Conservation (phyloP, 2,797 vertebrate genomes). For the Enoplosus armatus region DNA sequence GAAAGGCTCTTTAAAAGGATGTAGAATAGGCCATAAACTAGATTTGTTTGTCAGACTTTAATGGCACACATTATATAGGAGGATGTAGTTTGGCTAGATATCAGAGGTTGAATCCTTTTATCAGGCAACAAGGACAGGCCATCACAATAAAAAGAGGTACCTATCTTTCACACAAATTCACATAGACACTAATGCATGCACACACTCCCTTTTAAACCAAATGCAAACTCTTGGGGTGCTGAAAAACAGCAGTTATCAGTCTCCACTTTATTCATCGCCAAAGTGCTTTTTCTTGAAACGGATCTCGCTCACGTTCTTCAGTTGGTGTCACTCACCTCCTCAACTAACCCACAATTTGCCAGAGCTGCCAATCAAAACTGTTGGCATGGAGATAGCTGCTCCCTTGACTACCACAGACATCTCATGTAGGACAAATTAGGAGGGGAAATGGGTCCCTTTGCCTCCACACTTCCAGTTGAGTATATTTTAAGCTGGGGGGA, state of each 20-base stretch:
- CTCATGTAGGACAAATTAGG: slow-evolving; percentile 63
- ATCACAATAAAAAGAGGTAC: slow-evolving; percentile 45
- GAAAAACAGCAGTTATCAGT: background rate
- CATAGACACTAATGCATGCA: background rate
- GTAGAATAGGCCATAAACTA: slow-evolving; percentile 75
- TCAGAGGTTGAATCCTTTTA: slow-evolving; percentile 56
- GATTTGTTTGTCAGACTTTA: slow-evolving; percentile 78
- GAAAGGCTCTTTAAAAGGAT: slow-evolving; percentile 72
- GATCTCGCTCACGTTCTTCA: background rate
- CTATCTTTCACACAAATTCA: slow-evolving; percentile 16
- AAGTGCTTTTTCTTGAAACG: slow-evolving; percentile 5
- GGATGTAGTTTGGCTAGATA: slow-evolving; percentile 34
- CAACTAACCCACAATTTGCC: slow-evolving; percentile 22
- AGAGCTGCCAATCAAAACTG: slow-evolving; percentile 64
- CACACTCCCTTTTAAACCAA: slow-evolving; percentile 11
- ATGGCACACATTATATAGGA: slow-evolving; percentile 58
- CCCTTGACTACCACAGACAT: slow-evolving; percentile 45
- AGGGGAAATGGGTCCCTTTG: slow-evolving; percentile 48
- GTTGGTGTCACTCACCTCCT: slow-evolving; percentile 11
- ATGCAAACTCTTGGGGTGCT: slow-evolving; percentile 2
- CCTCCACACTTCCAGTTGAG: slow-evolving; percentile 35
- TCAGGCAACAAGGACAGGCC: slow-evolving; percentile 66
- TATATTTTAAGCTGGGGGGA: slow-evolving; percentile 48
- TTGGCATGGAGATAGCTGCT: slow-evolving; percentile 59
- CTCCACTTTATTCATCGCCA: background rate